These are phyloP conservation scores for Cydia pomonella DNA, from an alignment of 1,140 invertebrate genomes.

Conservation along the genomic window DNA sequence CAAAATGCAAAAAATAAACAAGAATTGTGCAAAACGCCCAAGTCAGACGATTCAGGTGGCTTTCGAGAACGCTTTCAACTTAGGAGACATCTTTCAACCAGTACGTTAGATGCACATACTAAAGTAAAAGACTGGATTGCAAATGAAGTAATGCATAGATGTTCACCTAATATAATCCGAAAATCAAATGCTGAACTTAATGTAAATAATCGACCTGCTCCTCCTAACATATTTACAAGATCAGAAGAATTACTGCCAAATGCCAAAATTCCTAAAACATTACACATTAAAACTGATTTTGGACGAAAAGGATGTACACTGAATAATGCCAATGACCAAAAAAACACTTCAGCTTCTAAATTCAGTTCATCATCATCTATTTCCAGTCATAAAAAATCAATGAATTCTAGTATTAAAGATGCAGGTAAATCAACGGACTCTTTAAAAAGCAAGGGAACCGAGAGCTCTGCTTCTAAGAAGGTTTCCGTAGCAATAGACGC, in stretches of 20 bases:
- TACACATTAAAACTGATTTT: conserved; percentile 37
- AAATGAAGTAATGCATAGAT: conserved; percentile 86
- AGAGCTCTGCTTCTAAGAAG: conserved; percentile 82
- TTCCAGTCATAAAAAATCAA: conserved; percentile 62
- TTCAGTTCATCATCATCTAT: conserved; percentile 70
- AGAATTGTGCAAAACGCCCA: conserved; percentile 84
- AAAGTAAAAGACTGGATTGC: conserved; percentile 93
- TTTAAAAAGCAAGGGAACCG: conserved; percentile 70
- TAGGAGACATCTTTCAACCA: conserved; percentile 86
- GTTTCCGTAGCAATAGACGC: conserved; percentile 89
- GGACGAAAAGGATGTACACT: background rate
- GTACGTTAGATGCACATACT: conserved; percentile 90
- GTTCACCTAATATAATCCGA: conserved; percentile 84
- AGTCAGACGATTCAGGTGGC: conserved; percentile 81
- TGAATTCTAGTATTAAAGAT: conserved; percentile 47
- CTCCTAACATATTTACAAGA: conserved; percentile 61
- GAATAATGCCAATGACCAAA: conserved; percentile 44
- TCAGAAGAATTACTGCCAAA: conserved; percentile 69
- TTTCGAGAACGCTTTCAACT: conserved; percentile 83
- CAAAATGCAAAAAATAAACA: conserved; percentile 79
- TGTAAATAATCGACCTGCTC: conserved; percentile 66
- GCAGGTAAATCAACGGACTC: conserved; percentile 72
- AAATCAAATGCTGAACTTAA: conserved; percentile 79
- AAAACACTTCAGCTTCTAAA: conserved; percentile 74
- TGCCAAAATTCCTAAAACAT: conserved; percentile 57